Conservation (phyloP, 2,113 vertebrate genomes). For the Anguilla rostrata region DNA sequence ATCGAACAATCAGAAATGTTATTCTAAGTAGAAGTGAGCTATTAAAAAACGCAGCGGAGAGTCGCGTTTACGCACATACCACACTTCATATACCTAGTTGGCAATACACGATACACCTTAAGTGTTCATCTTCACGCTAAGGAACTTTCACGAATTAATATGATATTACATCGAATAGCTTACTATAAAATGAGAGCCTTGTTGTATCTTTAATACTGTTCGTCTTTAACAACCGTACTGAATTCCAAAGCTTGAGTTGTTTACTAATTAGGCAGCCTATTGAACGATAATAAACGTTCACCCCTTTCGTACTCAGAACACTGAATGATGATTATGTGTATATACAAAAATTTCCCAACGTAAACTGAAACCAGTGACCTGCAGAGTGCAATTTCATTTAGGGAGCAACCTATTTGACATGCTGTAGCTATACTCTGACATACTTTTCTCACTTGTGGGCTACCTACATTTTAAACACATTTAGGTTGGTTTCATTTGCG, state of each 20-base stretch:
- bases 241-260: not conserved
- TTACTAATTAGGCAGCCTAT: not conserved
- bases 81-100: not conserved
- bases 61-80: not conserved
- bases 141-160: not conserved
- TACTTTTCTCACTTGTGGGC: constrained; percentile 28
- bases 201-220: not conserved
- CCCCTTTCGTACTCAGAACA: not conserved
- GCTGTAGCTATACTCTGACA: not conserved
- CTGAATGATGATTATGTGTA: not conserved
- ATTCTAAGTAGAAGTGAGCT: not conserved
- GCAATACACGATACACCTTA: not conserved
- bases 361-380: not conserved
- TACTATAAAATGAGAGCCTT: not conserved
- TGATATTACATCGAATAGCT: not conserved
- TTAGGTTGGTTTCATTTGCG: not conserved
- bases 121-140: not conserved
- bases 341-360: not conserved
- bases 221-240: not conserved
- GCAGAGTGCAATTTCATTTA: not conserved
- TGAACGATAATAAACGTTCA: not conserved
- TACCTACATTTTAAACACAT: not conserved
- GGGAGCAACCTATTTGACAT: not conserved
- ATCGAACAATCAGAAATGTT: not conserved
- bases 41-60: not conserved